Evolutionary conservation across 2,797 vertebrate genomes (phyloP), one percentile per base, ranked within the genome.

Genomic region (Ispidina picta): DNA sequence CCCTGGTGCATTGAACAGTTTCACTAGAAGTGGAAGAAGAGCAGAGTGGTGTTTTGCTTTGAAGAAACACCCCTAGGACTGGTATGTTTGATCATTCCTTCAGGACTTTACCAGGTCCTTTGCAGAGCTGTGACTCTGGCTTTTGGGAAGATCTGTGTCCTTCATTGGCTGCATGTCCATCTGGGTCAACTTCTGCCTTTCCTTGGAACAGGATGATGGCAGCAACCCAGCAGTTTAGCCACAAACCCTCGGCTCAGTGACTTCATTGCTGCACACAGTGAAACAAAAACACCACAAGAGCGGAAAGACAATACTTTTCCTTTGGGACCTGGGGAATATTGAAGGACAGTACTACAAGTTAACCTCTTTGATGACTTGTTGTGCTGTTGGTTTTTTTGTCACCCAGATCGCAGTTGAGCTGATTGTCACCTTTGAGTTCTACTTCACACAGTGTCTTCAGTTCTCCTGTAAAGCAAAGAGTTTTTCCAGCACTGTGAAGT

Each of bases 191-290:
- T 54, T 66, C 64, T 87, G n/a, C 55, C 79, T 81, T 75, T 86
- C 44, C 66, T 84, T 60, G n/a, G 49, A 89, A 31, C 2, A 8
- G 68, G 51, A 15, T 33, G 71, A 31, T 95, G 87, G 60, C 92
- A 83, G 56, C 60, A 69, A n/a, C 56, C 88, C 87, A 90, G 56
- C 2, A 4, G 16, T 56, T 64, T 68, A 83, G 56, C 72, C 73
- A 70, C 68, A 60, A 94, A 92, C 37, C 71, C 37, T 84, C 91
- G 59, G 80, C 70, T 87, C 5, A 0, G 59, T 90, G 73, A 90
- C 51, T 79, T 95, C 86, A 20, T 33, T 69, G 54, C 49, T 86
- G 70, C 69, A 64, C 33, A 25, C 7, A 35, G 71, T 3, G 51
- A 46, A 88, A 89, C 69, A 51, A 87, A 94, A 93, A 52, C 31